Evolutionary conservation across 2,797 vertebrate genomes (phyloP), one percentile per base, ranked within the genome.

Genomic region (Cynodonichthys magdalenae): DNA sequence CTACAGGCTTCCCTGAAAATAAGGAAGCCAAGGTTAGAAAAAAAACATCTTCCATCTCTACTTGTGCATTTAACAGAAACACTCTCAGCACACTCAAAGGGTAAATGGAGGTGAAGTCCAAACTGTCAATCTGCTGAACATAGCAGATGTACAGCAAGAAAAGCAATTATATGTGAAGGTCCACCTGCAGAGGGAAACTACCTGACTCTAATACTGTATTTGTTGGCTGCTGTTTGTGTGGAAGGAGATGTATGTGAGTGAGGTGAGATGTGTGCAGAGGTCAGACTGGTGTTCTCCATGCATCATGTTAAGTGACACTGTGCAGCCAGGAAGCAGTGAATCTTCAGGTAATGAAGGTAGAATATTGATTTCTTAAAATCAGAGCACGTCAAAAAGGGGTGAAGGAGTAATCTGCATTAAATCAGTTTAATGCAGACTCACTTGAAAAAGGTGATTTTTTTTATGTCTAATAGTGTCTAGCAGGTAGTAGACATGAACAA

Each of bases 271-370:
- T 44, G 49, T 36, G 51, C 73, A 65, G 49, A 76, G 65, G 66
- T 69, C 70, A 69, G 36, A 45, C 17, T 65, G 48, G 57, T 52
- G 52, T 46, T 12, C 67, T 65, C 53, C 1, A n/a, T 48, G 62
- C 59, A 70, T 18, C 0, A 6, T 53, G 57, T 67, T 69, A 72
- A 50, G 70, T 68, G 61, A 81, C 57, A 74, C 66, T 9, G 31
- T 42, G 51, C 24, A 47, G 55, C 39, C 20, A 18, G 3, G n/a
- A 52, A 85, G 88, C 82, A 75, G 54, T 79, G 58, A 24, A 50
- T 59, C 63, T 78, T 69, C 59, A 69, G 56, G 77, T 66, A 74
- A 80, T 77, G 60, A 69, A 79, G 66, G 47, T 6, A 45, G 52
- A 68, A 36, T 36, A 67, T 19, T 49, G 20, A 53, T 24, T 59